A percentile compares a stretch with the other conserved stretches of the same genome.
Conservation (phyloP, 1,140 invertebrate species). For the Matsumurasca onukii region DNA sequence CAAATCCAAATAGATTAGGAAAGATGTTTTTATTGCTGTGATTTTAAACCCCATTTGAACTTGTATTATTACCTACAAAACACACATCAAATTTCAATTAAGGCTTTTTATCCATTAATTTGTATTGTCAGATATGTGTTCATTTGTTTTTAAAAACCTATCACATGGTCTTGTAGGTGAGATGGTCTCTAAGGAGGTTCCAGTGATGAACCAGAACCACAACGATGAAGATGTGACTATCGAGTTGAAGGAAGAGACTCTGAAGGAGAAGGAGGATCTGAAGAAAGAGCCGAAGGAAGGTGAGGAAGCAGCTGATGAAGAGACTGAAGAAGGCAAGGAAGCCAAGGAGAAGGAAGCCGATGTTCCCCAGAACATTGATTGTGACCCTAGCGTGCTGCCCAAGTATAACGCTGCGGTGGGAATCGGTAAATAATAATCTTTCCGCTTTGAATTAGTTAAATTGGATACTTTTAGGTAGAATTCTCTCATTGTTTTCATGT, state of each 20-base stretch:
- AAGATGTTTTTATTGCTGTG: no score
- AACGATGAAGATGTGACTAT: constrained; percentile 32
- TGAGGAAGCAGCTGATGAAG: constrained; percentile 42
- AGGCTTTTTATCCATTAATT: no score
- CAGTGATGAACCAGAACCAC: not conserved
- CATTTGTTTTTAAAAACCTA: no score
- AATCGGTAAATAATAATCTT: constrained; percentile 37
- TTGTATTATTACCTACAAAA: no score
- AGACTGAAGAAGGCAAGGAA: constrained; percentile 42
- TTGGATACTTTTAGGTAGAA: no score
- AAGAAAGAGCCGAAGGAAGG: constrained; percentile 34
- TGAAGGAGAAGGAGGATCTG: not conserved
- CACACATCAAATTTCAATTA: no score
- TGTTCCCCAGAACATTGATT: constrained; percentile 8
- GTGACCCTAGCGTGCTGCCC: constrained; percentile 29
- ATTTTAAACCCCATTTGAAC: no score
- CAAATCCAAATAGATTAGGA: no score
- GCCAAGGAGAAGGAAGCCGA: constrained; percentile 24
- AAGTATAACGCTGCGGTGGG: constrained; percentile 38
- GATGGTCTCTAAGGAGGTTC: constrained; percentile 36
- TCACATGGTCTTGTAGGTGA: constrained; percentile 31
- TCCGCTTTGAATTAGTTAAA: not conserved
- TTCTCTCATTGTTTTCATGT: no score
- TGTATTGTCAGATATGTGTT: no score
- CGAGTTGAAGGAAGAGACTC: constrained; percentile 27